These are phyloP conservation scores for Tiliacea aurago DNA, from an alignment of 2,888 invertebrate species.

Conservation along the genomic window DNA sequence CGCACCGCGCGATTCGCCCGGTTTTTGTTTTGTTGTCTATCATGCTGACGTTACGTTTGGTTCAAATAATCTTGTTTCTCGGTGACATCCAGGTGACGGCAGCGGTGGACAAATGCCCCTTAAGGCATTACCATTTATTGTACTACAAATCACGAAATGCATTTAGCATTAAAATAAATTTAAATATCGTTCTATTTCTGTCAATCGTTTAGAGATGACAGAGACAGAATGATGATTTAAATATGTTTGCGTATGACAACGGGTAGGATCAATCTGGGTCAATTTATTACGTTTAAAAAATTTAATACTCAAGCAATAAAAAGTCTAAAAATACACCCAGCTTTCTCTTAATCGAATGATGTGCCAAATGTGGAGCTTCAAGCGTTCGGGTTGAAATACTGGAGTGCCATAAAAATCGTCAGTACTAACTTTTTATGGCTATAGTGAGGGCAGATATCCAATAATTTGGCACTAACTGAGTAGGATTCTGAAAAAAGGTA, in stretches of 20 bases:
- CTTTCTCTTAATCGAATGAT: constrained; percentile 38
- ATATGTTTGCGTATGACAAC: not conserved
- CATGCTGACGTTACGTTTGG: too few species aligned
- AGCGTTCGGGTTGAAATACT: constrained; percentile 24
- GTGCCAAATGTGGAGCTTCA: constrained; percentile 31
- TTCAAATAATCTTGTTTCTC: too few species aligned
- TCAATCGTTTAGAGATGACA: too few species aligned
- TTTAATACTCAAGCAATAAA: not conserved
- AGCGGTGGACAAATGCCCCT: too few species aligned
- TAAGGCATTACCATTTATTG: too few species aligned
- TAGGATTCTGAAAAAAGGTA: constrained; percentile 30
- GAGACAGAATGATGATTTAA: too few species aligned
- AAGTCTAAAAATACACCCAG: constrained; percentile 27
- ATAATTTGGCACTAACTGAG: constrained; percentile 52
- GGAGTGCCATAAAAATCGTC: constrained; percentile 44
- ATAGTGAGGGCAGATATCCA: constrained; percentile 49
- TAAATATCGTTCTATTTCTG: too few species aligned
- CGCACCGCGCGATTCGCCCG: too few species aligned
- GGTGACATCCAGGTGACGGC: too few species aligned
- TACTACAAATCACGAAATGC: too few species aligned
- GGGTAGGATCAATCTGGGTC: constrained; percentile 3
- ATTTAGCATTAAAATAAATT: too few species aligned
- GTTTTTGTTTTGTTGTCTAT: too few species aligned
- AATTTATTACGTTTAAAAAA: constrained; percentile 10
- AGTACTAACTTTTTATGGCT: constrained; percentile 46